Evolutionary conservation across 2,888 invertebrate genomes (phyloP), one percentile per base, ranked within the genome.

Genomic region (Caprella mutica): DNA sequence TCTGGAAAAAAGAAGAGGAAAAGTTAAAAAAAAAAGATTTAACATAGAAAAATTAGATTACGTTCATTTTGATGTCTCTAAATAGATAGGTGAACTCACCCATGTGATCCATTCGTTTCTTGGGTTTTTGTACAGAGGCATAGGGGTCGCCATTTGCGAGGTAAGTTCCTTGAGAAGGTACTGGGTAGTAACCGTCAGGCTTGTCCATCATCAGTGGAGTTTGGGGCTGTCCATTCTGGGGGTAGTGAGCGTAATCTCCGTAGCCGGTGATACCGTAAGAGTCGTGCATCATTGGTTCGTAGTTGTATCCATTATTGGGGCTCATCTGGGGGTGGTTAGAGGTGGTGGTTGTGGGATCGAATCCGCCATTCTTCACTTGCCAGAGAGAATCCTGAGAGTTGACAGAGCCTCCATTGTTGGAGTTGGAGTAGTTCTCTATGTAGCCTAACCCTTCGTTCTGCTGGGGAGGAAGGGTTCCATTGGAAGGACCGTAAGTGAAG

Each of bases 351-450:
- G 44, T 66, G 56, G 33, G 55, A 23, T 43, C 42, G 61, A 23
- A 52, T 60, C 30, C 52, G 52, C 58, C 40, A 64, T 26, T 85
- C 75, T 91, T 91, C 80, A 90, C 85, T 75, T 90, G 90, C 91
- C 92, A 90, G 69, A 92, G 75, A 38, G 91, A 91, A 73, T 91
- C 90, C 74, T 91, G 91, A 4, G 90, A 91, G 76, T 92, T 90
- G 58, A 91, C 90, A 69, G 90, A 90, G 67, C 91, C 91, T n/a
- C 90, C 90, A 73, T 90, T 89, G 76, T 90, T 90, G 60, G 89
- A 90, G 73, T 90, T 90, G 59, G 89, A 86, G 75, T 90, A 90
- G 75, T 88, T 88, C 58, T 90, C 90, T 76, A 88, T 82, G 76
- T 89, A 90, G 65, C 84, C 86, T 83, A 87, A 86, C 74, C 83